These are phyloP conservation scores for Cerastis leucographa DNA, from an alignment of 2,888 invertebrate genomes.

Conservation along the genomic window DNA sequence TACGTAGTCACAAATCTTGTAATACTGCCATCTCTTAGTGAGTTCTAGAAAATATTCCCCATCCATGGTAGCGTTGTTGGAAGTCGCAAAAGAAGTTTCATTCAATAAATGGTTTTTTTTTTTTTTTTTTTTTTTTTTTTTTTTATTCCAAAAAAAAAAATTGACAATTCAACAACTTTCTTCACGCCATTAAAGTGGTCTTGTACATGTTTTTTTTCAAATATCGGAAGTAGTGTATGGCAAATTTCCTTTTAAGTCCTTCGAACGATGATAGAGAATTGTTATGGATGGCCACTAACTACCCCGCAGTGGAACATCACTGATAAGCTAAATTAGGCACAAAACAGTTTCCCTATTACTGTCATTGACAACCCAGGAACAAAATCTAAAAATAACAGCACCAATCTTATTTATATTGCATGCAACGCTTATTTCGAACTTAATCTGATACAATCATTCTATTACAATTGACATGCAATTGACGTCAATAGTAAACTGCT, in stretches of 20 bases:
- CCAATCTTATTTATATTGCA: slow-evolving; percentile 19
- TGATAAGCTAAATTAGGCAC: not conserved
- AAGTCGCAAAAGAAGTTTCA: no score
- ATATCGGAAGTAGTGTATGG: not conserved
- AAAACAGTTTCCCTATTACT: not conserved
- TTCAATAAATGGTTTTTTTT: no score
- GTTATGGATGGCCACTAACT: not conserved
- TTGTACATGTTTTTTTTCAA: not conserved
- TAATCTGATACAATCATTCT: slow-evolving; percentile 55
- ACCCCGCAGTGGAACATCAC: not conserved
- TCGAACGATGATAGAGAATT: not conserved
- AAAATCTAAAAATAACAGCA: slow-evolving; percentile 39
- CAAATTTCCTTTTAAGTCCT: not conserved
- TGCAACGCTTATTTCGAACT: slow-evolving; percentile 24
- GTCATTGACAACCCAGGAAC: not conserved
- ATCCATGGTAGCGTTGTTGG: no score
- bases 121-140: no score
- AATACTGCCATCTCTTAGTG: no score
- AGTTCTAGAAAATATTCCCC: no score
- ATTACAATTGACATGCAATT: slow-evolving; percentile 52
- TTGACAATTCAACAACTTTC: not conserved
- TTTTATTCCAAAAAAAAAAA: no score
- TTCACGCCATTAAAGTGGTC: not conserved
- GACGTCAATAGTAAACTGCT: slow-evolving; percentile 55
- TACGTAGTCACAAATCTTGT: no score